Evolutionary conservation across 2,797 vertebrate species (phyloP).

Genomic region (Synaphobranchus kaupii): DNA sequence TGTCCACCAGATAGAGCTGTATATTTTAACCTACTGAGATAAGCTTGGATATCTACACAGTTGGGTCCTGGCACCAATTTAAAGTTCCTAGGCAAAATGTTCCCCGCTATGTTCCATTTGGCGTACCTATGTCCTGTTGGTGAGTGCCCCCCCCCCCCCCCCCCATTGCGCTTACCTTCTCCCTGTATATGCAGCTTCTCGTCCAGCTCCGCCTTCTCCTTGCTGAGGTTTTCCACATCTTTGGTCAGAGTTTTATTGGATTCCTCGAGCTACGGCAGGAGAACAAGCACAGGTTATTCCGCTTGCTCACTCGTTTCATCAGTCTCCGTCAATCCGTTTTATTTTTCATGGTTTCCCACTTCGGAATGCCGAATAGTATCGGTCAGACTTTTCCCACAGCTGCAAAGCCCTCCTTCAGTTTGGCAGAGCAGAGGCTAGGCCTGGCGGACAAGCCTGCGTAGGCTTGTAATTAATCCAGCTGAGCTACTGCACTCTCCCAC

Average conservation of each 20-base stretch:
- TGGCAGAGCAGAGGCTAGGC: not conserved
- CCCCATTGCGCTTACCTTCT: constrained; percentile 74
- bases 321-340: not conserved
- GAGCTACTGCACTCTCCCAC: not conserved
- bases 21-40: too few relatives aligned
- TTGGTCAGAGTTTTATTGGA: constrained; percentile 90
- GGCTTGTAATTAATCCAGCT: not conserved
- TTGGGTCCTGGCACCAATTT: too few relatives aligned
- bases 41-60: too few relatives aligned
- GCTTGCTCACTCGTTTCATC: not conserved
- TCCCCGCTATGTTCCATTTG: too few relatives aligned
- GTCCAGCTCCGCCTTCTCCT: constrained; percentile 85
- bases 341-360: not conserved
- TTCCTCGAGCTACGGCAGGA: constrained; percentile 85
- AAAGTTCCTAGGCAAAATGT: too few relatives aligned
- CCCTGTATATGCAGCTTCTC: constrained; percentile 80
- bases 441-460: not conserved
- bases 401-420: not conserved
- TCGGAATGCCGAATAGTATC: not conserved
- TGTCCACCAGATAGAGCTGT: too few relatives aligned
- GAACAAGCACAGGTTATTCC: not conserved
- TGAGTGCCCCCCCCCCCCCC: too few relatives aligned
- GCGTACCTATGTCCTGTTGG: too few relatives aligned
- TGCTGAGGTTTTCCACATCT: constrained; percentile 90
- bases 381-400: not conserved